Conservation (phyloP, 2,888 invertebrate species). For the Arge pagana region DNA sequence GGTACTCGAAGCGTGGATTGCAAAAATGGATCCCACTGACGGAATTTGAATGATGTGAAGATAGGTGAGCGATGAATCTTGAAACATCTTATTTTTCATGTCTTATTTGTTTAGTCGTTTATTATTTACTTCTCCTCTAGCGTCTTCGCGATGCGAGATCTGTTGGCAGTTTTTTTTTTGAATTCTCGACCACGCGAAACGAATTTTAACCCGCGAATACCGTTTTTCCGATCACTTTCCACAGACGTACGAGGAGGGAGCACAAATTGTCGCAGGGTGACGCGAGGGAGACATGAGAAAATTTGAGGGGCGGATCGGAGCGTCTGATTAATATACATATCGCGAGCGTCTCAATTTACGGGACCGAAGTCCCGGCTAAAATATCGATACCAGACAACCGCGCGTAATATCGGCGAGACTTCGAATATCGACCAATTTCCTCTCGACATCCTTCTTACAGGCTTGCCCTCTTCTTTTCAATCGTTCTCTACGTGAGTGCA, state of each 20-base stretch:
- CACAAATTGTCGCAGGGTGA: neutral
- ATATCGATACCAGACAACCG: neutral
- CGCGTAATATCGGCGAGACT: conserved; percentile 46
- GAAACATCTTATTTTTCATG: no score
- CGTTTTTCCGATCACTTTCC: conserved; percentile 40
- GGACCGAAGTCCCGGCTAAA: conserved; percentile 24
- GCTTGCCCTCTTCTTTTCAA: no score
- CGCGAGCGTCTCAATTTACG: conserved; percentile 34
- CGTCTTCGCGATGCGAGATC: no score
- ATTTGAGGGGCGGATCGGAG: conserved; percentile 19
- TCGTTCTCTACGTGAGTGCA: conserved; percentile 53
- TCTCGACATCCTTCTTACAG: conserved; percentile 49
- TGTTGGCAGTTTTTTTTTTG: conserved; percentile 42
- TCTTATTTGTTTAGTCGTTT: no score
- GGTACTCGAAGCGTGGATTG: no score
- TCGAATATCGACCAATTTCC: conserved; percentile 56
- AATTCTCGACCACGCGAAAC: conserved; percentile 46
- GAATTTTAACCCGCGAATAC: conserved; percentile 49
- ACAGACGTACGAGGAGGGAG: no score
- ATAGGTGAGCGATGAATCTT: no score
- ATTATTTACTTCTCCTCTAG: no score
- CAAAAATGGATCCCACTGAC: no score
- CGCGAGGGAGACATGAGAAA: conserved; percentile 1
- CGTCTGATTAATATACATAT: conserved; percentile 48
- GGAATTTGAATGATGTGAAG: no score